These are phyloP conservation scores for Pionites leucogaster DNA, from an alignment of 2,113 vertebrate species.

Conservation along the genomic window DNA sequence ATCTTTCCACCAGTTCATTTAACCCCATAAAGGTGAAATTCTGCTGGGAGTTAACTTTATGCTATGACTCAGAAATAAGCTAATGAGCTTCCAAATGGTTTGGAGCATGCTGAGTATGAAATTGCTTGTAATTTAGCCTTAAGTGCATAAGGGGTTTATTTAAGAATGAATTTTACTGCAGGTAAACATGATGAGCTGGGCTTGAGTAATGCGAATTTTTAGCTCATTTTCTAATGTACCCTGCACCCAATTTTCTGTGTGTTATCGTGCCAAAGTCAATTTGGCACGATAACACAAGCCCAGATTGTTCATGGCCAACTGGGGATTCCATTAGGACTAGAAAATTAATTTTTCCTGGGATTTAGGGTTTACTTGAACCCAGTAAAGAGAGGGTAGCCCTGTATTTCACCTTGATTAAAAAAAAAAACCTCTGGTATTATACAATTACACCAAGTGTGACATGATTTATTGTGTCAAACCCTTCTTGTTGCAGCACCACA, in stretches of 20 bases:
- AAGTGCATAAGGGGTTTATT: background rate
- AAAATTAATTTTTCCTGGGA: slow-evolving; percentile 54
- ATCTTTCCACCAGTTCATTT: background rate
- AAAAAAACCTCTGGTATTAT: background rate
- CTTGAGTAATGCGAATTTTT: background rate
- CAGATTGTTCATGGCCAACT: background rate
- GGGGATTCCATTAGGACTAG: slow-evolving; percentile 1
- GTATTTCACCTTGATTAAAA: slow-evolving; percentile 53
- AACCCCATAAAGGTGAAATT: background rate
- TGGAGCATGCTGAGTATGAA: background rate
- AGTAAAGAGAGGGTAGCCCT: background rate
- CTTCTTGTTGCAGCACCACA: background rate
- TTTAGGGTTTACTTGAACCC: slow-evolving; percentile 1
- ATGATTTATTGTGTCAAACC: slow-evolving; percentile 49
- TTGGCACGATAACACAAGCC: background rate
- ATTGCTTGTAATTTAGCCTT: background rate
- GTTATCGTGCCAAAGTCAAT: background rate
- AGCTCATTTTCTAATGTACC: background rate
- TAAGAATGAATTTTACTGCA: background rate
- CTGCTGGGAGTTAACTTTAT: background rate
- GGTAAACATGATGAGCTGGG: background rate
- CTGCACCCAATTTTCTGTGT: background rate
- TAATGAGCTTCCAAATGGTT: background rate
- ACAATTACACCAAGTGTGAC: slow-evolving; percentile 46
- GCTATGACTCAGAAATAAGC: background rate